Evolutionary conservation across 2,888 invertebrate genomes (phyloP), one percentile per base, ranked within the genome.

Genomic region (Electrophaes corylata): DNA sequence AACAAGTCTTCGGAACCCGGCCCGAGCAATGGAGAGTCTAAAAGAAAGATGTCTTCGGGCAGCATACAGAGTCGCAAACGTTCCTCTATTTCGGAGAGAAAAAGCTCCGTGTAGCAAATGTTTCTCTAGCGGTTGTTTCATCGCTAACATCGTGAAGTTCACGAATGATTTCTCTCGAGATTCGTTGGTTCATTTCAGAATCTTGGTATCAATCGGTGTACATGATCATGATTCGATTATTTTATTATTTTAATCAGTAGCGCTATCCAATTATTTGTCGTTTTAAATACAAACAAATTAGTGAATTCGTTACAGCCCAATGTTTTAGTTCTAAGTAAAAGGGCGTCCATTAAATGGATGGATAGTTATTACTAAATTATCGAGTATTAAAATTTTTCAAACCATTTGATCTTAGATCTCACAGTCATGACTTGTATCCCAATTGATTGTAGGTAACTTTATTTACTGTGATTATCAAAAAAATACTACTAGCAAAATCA

Each of bases 11-110:
- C 75, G 4, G 85, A 76, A 43, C 79, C 84, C 0, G 84, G 71
- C 0, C 78, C 81, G 1, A 74, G 69, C 47, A 79, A 73, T 31
- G 73, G 70, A 0, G 85, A 87, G 1, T 81, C 84, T 4, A 83
- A 92, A 61, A 75, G 93, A 31, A 89, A 92, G 67, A 92, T 93
- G 83, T 92, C 92, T 0, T 92, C 91, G 19, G 92, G 92, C 3
- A 88, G 85, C 60, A 86, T 88, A 67, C 88, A 87, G 59, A 89
- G 84, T 52, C 81, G 91, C 53, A 92, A 92, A 62, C 78, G 91
- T 2, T 84, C 90, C 0, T 89, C 89, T 3, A 84, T 91, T 70
- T 86, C 90, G 3, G 91, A 92, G 43, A 71, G 92, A 45, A 92
- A 92, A 59, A 88, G 86, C 65, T 89, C 90, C n/a, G 88, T 88